Evolutionary conservation across 2,113 vertebrate species (phyloP), one percentile per base, ranked within the genome.

Genomic region (Herpetotheres cachinnans): DNA sequence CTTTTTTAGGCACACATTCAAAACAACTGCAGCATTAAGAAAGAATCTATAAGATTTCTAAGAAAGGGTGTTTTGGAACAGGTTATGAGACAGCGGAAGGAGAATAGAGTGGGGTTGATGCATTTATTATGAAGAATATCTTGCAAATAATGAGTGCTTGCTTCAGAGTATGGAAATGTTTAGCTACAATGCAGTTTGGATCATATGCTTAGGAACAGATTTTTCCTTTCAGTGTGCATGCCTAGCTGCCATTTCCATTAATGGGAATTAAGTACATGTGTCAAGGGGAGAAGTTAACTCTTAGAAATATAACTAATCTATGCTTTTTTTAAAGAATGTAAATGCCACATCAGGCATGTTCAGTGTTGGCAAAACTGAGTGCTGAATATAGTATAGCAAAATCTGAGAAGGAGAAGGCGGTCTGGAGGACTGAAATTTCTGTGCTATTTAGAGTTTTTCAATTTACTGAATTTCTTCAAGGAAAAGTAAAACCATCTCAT

Each of bases 241-340:
- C 94, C 90, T 96, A 96, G 86, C 96, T 97, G 93, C 93, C 96
- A 96, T 98, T 97, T 97, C 97, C 96, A 97, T 97, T 97, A 97
- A 97, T 95, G 93, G 95, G 95, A 95, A 98, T 97, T 98, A 95
- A 98, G 94, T 97, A 96, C 87, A 77, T 94, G 95, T 97, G 96
- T 97, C 97, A 96, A 96, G 95, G 94, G 92, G 83, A 96, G 89
- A 97, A 96, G 94, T 96, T 96, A 97, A 96, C 96, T 97, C 95
- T 97, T 96, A 62, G 91, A 95, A 96, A 98, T 88, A 92, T 91
- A 96, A 92, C 90, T 92, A 95, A 97, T 95, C 91, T 88, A 83
- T 19, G 95, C 82, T 79, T 96, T 96, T 97, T 96, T 95, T 54
- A 90, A 95, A 90, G 87, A 93, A 97, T 72, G 77, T 95, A 98